Conservation (phyloP, 2,888 invertebrate genomes). For the Platycheirus albimanus region DNA sequence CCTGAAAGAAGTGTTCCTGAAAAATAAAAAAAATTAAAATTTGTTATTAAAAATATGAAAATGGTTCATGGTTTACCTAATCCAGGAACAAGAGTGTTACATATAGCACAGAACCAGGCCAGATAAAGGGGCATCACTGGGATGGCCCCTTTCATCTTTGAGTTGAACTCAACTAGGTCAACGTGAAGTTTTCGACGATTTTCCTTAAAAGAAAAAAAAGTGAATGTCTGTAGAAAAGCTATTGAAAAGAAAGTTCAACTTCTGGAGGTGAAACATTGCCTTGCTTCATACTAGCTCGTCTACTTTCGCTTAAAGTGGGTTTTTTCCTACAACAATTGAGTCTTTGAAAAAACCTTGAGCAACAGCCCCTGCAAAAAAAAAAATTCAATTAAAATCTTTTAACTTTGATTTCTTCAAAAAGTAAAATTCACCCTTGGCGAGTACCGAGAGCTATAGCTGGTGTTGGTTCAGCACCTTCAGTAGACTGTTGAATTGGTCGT, state of each 20-base stretch:
- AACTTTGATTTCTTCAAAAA: no score
- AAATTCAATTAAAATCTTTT: background rate
- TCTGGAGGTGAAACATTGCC: slow-evolving; percentile 85
- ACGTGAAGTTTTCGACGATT: slow-evolving; percentile 89
- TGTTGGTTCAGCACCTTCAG: slow-evolving; percentile 83
- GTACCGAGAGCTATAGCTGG: slow-evolving; percentile 70
- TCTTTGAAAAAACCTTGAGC: slow-evolving; percentile 79
- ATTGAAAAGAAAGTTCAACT: slow-evolving; percentile 79
- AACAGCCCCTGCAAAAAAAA: slow-evolving; percentile 79
- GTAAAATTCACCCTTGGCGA: slow-evolving; percentile 34
- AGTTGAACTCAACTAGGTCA: slow-evolving; percentile 91
- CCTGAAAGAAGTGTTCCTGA: slow-evolving; percentile 95
- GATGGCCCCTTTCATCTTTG: slow-evolving; percentile 95
- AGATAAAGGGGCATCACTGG: slow-evolving; percentile 94
- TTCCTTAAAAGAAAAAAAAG: slow-evolving; percentile 84
- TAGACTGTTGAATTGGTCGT: slow-evolving; percentile 82
- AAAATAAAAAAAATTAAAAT: slow-evolving; percentile 74
- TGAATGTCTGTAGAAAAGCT: background rate
- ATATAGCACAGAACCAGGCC: slow-evolving; percentile 93
- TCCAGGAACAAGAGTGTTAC: slow-evolving; percentile 91
- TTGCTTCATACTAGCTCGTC: slow-evolving; percentile 85
- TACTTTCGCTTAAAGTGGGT: slow-evolving; percentile 81
- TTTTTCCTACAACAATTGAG: slow-evolving; percentile 83
- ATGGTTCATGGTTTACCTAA: slow-evolving; percentile 84
- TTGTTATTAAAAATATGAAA: background rate